Conservation (phyloP, 1,140 invertebrate species). For the Macrostomum lignano region DNA sequence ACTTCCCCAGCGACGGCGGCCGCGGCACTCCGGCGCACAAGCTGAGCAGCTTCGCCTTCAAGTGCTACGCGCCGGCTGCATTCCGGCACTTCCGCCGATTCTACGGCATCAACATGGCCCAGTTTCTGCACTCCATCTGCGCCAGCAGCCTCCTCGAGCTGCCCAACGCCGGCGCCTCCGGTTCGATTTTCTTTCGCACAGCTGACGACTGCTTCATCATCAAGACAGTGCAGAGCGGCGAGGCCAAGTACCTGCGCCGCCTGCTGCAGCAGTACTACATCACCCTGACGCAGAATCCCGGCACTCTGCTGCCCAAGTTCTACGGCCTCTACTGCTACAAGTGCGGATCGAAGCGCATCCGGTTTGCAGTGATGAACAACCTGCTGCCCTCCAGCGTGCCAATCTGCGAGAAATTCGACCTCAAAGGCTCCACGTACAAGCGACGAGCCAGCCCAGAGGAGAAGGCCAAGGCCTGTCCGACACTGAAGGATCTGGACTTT, state of each 20-base stretch:
- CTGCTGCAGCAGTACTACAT: conserved; percentile 78
- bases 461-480: conserved; percentile 56
- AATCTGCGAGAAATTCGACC: conserved; percentile 87
- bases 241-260: conserved; percentile 95
- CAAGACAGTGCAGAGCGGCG: conserved; percentile 96
- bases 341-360: conserved; percentile 63
- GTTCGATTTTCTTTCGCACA: conserved; percentile 94
- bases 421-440: conserved; percentile 77
- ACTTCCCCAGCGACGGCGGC: conserved; percentile 47
- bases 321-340: conserved; percentile 93
- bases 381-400: conserved; percentile 84
- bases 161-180: conserved; percentile 91
- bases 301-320: conserved; percentile 91
- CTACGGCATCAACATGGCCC: conserved; percentile 89
- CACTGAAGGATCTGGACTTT: conserved; percentile 85
- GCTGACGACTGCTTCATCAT: conserved; percentile 98
- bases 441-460: conserved; percentile 61
- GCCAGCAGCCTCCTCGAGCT: conserved; percentile 65
- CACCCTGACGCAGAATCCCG: conserved; percentile 83
- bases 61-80: conserved; percentile 91
- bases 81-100: conserved; percentile 95
- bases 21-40: conserved; percentile 34
- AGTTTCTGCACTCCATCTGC: conserved; percentile 93
- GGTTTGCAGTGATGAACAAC: conserved; percentile 96
- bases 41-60: conserved; percentile 43